Evolutionary conservation across 2,888 invertebrate species (phyloP).

Genomic region (Tenthredo notha): DNA sequence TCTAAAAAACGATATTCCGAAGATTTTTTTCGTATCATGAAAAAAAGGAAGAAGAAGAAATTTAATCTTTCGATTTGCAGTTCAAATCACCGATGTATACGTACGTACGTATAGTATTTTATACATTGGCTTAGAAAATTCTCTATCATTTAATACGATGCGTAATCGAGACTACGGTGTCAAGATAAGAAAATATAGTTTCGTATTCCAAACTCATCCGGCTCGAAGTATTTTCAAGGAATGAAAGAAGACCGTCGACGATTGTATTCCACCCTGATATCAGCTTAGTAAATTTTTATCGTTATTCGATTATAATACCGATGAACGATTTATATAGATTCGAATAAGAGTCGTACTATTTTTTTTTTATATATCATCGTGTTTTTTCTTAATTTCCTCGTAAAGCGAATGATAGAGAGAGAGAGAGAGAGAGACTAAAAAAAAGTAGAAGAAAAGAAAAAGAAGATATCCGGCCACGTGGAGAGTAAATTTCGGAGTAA

Average conservation of each 20-base stretch:
- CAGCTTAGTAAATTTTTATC: not conserved
- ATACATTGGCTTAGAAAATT: not conserved
- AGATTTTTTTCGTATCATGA: too few species aligned
- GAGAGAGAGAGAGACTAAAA: too few species aligned
- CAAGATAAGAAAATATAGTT: slow-evolving; percentile 26
- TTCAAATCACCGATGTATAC: not conserved
- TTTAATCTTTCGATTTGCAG: too few species aligned
- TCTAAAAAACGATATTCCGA: too few species aligned
- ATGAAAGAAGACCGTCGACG: not conserved
- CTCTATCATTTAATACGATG: not conserved
- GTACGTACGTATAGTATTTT: too few species aligned
- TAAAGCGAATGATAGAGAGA: too few species aligned
- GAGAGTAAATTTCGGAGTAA: not conserved
- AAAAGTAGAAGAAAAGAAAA: not conserved
- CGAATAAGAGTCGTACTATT: too few species aligned
- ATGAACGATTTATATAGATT: not conserved
- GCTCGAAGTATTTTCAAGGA: not conserved
- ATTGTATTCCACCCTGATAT: not conserved
- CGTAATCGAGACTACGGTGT: not conserved
- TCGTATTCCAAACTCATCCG: slow-evolving; percentile 15
- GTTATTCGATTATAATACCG: not conserved
- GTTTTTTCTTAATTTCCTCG: too few species aligned
- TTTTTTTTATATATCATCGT: too few species aligned
- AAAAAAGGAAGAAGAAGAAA: too few species aligned
- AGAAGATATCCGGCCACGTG: not conserved